A percentile compares a stretch with the other conserved stretches of the same genome.
Conservation (phyloP, 2,113 vertebrate species). For the Petrocephalus zakoni region DNA sequence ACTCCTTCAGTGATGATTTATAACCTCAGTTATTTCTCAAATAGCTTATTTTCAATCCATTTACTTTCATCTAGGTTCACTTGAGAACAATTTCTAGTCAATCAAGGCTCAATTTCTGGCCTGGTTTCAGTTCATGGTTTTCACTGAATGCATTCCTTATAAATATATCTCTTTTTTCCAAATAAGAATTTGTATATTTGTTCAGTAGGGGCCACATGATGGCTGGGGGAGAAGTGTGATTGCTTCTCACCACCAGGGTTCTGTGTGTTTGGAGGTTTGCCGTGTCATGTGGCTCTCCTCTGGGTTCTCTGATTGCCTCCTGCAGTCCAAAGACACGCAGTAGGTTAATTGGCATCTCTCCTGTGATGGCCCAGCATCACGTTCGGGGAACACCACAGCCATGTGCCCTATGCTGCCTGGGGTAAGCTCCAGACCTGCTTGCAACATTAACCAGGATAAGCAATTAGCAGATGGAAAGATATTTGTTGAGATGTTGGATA, state of each 20-base stretch:
- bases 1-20: background rate
- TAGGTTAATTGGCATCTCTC: background rate
- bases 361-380: background rate
- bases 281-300: background rate
- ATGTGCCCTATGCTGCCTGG: background rate
- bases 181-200: background rate
- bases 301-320: background rate
- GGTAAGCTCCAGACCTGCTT: background rate
- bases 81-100: background rate
- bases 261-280: background rate
- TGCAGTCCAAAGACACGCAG: background rate
- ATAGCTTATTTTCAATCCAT: background rate
- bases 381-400: background rate
- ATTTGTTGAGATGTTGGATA: background rate
- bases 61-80: background rate
- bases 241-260: background rate
- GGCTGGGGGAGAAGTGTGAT: background rate
- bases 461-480: background rate
- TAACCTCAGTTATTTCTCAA: background rate
- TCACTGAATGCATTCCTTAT: background rate
- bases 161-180: background rate
- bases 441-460: background rate
- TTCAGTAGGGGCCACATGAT: background rate
- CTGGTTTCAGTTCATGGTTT: background rate
- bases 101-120: background rate